Evolutionary conservation across 2,888 invertebrate species (phyloP).

Genomic region (Eledona agricola): DNA sequence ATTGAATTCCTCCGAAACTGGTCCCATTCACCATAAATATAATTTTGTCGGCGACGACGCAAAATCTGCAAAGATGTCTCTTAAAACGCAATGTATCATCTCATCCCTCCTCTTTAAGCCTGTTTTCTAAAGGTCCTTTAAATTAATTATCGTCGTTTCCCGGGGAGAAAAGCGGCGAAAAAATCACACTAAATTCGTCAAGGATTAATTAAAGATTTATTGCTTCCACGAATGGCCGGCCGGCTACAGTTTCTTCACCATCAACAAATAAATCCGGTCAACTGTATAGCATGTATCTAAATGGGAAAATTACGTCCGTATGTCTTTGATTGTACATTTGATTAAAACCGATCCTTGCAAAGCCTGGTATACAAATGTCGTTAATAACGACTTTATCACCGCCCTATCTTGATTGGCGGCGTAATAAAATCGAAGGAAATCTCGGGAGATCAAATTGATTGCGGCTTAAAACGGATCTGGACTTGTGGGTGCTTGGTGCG

Average conservation of each 20-base stretch:
- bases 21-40: too few species aligned
- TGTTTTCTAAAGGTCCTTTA: slow-evolving; percentile 13
- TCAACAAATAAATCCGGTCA: slow-evolving; percentile 5
- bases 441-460: slow-evolving; percentile 31
- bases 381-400: slow-evolving; percentile 10
- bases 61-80: too few species aligned
- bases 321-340: too few species aligned
- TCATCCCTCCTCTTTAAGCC: not conserved
- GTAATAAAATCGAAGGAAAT: slow-evolving; percentile 30
- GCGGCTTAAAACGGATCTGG: slow-evolving; percentile 33
- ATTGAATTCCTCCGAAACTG: too few species aligned
- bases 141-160: slow-evolving; percentile 21
- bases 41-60: too few species aligned
- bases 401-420: slow-evolving; percentile 30
- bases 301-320: slow-evolving; percentile 5
- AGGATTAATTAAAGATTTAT: slow-evolving; percentile 22
- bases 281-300: slow-evolving; percentile 8
- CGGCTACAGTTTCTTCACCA: not conserved
- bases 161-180: slow-evolving; percentile 1
- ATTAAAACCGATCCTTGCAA: too few species aligned
- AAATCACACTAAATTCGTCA: slow-evolving; percentile 7
- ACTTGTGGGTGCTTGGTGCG: slow-evolving; percentile 10
- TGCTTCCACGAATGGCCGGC: slow-evolving; percentile 1
- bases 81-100: slow-evolving; percentile 4
- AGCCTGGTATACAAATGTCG: slow-evolving; percentile 9